These are phyloP conservation scores for Patiria miniata DNA, from an alignment of 35 echinoderm and acorn worm species.

Conservation along the genomic window DNA sequence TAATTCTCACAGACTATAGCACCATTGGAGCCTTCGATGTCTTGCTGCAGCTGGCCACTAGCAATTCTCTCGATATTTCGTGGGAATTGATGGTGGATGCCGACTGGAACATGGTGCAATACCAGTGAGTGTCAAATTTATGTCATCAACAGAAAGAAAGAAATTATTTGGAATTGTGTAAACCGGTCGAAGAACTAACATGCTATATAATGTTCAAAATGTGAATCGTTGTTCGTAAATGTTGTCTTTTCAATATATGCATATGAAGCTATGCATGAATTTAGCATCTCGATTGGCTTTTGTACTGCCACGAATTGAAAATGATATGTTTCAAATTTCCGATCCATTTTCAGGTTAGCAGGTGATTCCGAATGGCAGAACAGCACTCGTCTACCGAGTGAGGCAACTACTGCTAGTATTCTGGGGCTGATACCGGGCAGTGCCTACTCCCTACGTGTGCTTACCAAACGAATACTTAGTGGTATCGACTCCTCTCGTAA, in stretches of 20 bases:
- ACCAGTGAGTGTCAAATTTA: constrained; percentile 13
- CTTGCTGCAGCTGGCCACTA: constrained; percentile 46
- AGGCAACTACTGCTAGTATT: not conserved
- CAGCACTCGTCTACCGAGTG: constrained; percentile 26
- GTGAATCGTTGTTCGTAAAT: too few species aligned
- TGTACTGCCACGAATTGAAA: not conserved
- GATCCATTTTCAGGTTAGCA: not conserved
- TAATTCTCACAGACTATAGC: constrained; percentile 44
- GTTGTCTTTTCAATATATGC: too few species aligned
- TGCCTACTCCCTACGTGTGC: constrained; percentile 44
- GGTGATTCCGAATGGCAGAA: constrained; percentile 40
- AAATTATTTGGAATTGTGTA: not conserved
- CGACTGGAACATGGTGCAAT: constrained; percentile 74
- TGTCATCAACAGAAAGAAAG: not conserved
- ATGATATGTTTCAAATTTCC: not conserved
- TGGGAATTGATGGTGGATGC: constrained; percentile 34
- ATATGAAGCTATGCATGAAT: too few species aligned
- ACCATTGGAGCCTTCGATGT: constrained; percentile 68
- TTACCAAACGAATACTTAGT: constrained; percentile 16
- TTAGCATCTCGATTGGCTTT: too few species aligned
- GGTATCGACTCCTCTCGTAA: not conserved
- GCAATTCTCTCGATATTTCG: constrained; percentile 45
- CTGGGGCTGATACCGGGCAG: constrained; percentile 14
- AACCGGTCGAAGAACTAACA: too few species aligned
- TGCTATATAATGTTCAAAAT: too few species aligned